phyloP scores from a whole-genome alignment of 2,113 vertebrate genomes.

The Struthio camelus region DNA sequence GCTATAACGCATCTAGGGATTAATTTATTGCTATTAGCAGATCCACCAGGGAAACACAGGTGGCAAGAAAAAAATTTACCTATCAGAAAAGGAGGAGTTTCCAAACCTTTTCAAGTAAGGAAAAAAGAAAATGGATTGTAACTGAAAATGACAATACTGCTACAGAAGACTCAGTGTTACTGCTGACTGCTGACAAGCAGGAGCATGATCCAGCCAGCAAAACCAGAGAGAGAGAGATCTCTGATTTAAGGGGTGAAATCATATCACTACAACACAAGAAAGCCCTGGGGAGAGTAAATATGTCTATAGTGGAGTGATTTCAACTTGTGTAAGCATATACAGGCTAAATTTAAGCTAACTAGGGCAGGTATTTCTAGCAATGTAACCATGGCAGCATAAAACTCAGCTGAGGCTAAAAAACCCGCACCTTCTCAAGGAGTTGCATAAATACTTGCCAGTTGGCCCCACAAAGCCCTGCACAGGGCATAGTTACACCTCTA shows the following conservation, averaged over 20 bases:
- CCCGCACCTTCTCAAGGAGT: slow-evolving; percentile 22
- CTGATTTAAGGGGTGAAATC: slow-evolving; percentile 9
- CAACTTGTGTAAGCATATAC: background rate
- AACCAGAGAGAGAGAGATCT: background rate
- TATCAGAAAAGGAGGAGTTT: background rate
- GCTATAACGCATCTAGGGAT: slow-evolving; percentile 17
- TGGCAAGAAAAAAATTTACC: slow-evolving; percentile 15
- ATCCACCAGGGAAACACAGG: background rate
- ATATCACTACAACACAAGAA: background rate
- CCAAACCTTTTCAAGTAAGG: background rate
- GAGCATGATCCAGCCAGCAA: background rate
- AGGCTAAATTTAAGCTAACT: slow-evolving; percentile 34
- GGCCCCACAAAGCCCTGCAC: background rate
- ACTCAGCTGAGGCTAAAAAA: background rate
- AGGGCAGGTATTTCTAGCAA: slow-evolving; percentile 49
- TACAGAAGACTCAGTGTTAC: background rate
- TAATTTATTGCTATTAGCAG: slow-evolving; percentile 54
- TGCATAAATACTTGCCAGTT: slow-evolving; percentile 11
- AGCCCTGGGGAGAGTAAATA: slow-evolving; percentile 11
- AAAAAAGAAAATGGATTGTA: background rate
- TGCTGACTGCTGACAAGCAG: background rate
- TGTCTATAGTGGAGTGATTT: background rate
- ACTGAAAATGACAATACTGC: slow-evolving; percentile 1
- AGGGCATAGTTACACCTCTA: background rate
- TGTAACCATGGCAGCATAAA: slow-evolving; percentile 51